Percentiles rank a stretch among this genome's conserved stretches.
Conservation (phyloP, 2,888 invertebrate genomes). For the Neoscelio sp. region DNA sequence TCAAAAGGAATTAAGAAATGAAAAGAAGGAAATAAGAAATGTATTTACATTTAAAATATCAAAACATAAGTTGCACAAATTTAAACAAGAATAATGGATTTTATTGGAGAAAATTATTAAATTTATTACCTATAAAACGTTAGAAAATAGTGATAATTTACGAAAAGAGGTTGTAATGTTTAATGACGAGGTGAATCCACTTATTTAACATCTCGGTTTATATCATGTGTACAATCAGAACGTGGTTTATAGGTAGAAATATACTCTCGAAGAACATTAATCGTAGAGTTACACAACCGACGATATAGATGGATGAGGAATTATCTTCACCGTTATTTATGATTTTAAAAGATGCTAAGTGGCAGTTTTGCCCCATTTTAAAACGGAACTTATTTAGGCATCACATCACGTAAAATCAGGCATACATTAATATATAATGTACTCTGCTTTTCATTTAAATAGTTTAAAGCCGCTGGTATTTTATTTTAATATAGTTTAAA, state of each 20-base stretch:
- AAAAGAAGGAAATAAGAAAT: too few relatives aligned
- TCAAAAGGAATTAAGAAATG: neutral
- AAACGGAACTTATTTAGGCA: too few relatives aligned
- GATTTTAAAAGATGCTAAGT: too few relatives aligned
- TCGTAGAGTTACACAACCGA: too few relatives aligned
- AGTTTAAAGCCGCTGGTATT: too few relatives aligned
- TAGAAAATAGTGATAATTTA: slow-evolving; percentile 14
- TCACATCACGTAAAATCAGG: too few relatives aligned
- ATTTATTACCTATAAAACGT: slow-evolving; percentile 17
- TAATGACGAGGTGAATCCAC: slow-evolving; percentile 26
- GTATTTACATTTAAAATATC: slow-evolving; percentile 5
- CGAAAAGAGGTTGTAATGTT: slow-evolving; percentile 10
- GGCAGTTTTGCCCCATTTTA: too few relatives aligned
- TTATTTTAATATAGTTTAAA: too few relatives aligned
- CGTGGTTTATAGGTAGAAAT: slow-evolving; percentile 65
- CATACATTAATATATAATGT: too few relatives aligned
- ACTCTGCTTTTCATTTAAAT: too few relatives aligned
- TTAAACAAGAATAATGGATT: slow-evolving; percentile 29
- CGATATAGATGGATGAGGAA: too few relatives aligned
- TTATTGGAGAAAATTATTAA: slow-evolving; percentile 20
- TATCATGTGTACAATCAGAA: slow-evolving; percentile 56
- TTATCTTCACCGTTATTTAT: too few relatives aligned
- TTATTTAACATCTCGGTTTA: slow-evolving; percentile 60
- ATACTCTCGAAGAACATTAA: slow-evolving; percentile 62
- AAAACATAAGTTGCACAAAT: slow-evolving; percentile 2